These are phyloP conservation scores for Mormoops blainvillei DNA, from an alignment of 2,113 vertebrate genomes.

Conservation along the genomic window DNA sequence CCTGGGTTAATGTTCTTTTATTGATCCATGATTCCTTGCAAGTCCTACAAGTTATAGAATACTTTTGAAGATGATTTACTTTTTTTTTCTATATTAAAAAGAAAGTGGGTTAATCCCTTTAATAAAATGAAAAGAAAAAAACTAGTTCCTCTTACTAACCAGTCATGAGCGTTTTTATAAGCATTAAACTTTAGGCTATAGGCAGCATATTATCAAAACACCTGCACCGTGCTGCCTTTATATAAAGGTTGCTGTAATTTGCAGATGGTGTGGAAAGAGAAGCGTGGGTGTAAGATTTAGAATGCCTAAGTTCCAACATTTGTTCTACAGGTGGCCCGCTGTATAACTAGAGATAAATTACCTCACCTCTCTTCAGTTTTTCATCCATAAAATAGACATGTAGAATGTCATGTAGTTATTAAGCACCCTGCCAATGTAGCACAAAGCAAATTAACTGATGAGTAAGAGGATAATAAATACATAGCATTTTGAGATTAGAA, in stretches of 20 bases:
- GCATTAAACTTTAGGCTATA: neutral
- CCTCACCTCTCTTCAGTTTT: neutral
- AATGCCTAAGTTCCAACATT: neutral
- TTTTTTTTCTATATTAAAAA: neutral
- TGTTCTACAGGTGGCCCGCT: neutral
- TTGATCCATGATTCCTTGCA: neutral
- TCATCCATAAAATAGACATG: neutral
- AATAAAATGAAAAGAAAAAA: neutral
- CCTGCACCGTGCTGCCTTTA: neutral
- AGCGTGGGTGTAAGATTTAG: neutral
- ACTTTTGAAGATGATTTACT: neutral
- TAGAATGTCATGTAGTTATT: neutral
- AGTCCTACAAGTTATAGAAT: neutral
- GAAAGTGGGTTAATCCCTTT: neutral
- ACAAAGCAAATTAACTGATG: neutral
- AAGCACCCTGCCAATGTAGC: neutral
- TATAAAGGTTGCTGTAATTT: neutral
- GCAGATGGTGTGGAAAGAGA: neutral
- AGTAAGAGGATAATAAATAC: neutral
- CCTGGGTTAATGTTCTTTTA: neutral
- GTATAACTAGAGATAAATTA: neutral
- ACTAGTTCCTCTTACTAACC: neutral
- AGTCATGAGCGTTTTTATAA: neutral
- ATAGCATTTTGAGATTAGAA: neutral
- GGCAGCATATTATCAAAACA: neutral